Evolutionary conservation across 2,888 invertebrate genomes (phyloP).

Genomic region (Heterodera filipjevi): DNA sequence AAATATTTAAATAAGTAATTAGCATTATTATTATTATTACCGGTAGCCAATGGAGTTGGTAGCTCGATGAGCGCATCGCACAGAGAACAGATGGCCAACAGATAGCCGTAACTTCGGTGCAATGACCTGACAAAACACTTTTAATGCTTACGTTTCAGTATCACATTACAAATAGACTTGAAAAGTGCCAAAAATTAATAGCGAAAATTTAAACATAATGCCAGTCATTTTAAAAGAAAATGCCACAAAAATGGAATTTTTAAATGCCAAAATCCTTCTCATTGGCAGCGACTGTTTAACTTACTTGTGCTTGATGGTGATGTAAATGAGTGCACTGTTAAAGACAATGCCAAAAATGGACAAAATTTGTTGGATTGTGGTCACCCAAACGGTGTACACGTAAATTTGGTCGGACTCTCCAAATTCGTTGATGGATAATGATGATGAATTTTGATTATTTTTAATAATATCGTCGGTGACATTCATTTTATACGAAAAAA

Average conservation of each 20-base stretch:
- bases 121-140: not conserved
- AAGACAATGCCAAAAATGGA: slow-evolving; percentile 19
- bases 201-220: not conserved
- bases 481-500: too few species aligned
- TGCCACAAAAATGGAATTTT: too few species aligned
- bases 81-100: slow-evolving; percentile 21
- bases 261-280: too few species aligned
- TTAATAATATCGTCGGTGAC: too few species aligned
- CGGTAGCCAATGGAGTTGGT: slow-evolving; percentile 11
- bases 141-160: too few species aligned
- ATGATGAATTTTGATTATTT: too few species aligned
- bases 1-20: not conserved
- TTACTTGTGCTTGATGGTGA: slow-evolving; percentile 20
- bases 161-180: too few species aligned
- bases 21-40: not conserved
- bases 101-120: slow-evolving; percentile 15
- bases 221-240: too few species aligned
- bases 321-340: slow-evolving; percentile 15
- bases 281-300: too few species aligned
- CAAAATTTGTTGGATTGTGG: slow-evolving; percentile 9
- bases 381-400: slow-evolving; percentile 11
- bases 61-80: slow-evolving; percentile 19
- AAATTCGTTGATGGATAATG: not conserved
- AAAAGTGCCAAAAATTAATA: too few species aligned
- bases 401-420: slow-evolving; percentile 18